Evolutionary conservation across 2,113 vertebrate genomes (phyloP).

Genomic region (Stictonetta naevosa): DNA sequence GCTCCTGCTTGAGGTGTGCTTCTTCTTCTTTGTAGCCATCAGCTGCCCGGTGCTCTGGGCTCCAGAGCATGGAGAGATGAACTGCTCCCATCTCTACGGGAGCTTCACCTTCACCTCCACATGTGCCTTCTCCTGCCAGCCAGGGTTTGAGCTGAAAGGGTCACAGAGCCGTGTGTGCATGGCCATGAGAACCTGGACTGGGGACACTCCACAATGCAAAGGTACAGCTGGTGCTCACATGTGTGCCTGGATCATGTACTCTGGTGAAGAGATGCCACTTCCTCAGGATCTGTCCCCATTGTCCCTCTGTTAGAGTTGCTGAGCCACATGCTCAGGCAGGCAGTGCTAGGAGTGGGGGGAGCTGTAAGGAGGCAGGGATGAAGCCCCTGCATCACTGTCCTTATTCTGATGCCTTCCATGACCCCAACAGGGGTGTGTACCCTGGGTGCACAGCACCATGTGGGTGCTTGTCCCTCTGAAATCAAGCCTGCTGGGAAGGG

Average conservation of each 20-base stretch:
- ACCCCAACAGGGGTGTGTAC: too few relatives aligned
- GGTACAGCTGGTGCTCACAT: accelerated
- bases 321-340: background rate
- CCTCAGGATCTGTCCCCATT: background rate
- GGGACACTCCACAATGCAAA: slow-evolving; percentile 37
- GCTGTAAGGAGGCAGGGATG: background rate
- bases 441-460: too few relatives aligned
- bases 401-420: background rate
- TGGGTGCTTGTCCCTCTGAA: background rate
- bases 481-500: background rate
- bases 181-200: slow-evolving; percentile 72
- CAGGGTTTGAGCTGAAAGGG: background rate
- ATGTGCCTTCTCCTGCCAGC: slow-evolving; percentile 76
- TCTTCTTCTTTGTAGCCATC: background rate
- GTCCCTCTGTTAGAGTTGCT: background rate
- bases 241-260: accelerated
- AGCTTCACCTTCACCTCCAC: slow-evolving; percentile 72
- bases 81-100: slow-evolving; percentile 71
- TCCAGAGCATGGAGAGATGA: slow-evolving; percentile 18
- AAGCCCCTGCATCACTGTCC: background rate
- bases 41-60: slow-evolving; percentile 59
- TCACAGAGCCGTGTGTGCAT: slow-evolving; percentile 44
- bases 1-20: background rate
- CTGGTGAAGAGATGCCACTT: background rate
- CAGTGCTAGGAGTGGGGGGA: too few relatives aligned